Evolutionary conservation across 2,888 invertebrate species (phyloP).

Genomic region (Frankliniella intonsa): DNA sequence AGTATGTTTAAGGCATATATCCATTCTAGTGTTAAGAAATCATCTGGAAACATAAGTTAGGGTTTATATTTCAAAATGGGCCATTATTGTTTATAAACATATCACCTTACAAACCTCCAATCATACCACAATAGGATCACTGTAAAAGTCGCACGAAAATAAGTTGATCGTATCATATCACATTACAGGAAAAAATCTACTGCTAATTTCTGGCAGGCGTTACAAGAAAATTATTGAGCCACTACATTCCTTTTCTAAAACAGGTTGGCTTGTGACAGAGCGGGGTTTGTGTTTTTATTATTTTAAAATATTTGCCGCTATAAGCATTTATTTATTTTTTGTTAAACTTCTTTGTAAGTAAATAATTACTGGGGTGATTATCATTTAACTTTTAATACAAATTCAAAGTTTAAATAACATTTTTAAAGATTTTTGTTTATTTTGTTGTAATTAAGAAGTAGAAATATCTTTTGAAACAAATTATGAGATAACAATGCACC

Average conservation of each 20-base stretch:
- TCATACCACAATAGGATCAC: no score
- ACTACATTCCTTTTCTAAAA: background rate
- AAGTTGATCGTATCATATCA: no score
- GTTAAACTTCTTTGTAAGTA: background rate
- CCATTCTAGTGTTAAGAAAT: background rate
- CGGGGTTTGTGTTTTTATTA: background rate
- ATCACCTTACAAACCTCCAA: background rate
- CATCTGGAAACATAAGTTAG: background rate
- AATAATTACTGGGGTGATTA: no score
- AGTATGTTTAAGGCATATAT: background rate
- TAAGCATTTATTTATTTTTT: background rate
- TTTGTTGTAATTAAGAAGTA: background rate
- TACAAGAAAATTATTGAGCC: background rate
- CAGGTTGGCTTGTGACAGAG: background rate
- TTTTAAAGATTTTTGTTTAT: background rate
- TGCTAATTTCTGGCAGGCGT: background rate
- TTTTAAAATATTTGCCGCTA: background rate
- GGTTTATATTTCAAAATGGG: background rate
- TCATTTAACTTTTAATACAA: background rate
- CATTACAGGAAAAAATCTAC: background rate
- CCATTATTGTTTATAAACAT: background rate
- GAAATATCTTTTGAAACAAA: background rate
- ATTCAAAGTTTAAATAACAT: background rate
- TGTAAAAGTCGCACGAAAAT: no score
- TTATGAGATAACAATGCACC: background rate